phyloP scores from a whole-genome alignment of 2,888 invertebrate species.

The Polyommatus iphigenia region DNA sequence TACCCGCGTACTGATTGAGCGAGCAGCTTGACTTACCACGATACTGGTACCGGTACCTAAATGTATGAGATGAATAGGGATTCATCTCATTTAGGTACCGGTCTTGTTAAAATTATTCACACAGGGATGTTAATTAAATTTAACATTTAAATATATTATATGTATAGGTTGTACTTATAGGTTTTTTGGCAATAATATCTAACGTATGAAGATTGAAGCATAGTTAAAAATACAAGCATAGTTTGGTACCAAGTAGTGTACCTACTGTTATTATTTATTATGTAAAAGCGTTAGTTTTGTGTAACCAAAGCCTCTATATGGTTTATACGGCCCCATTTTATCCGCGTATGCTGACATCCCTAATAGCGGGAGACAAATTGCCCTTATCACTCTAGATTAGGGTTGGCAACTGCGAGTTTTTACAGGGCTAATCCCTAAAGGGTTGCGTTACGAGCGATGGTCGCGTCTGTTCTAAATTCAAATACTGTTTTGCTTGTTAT shows the following conservation, averaged over 20 bases:
- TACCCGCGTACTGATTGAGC: too few species aligned
- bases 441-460: conserved; percentile 7
- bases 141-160: too few species aligned
- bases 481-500: background rate
- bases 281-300: background rate
- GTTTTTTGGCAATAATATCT: too few species aligned
- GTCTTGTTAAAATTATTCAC: too few species aligned
- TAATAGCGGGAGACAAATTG: conserved; percentile 44
- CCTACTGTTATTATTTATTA: background rate
- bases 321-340: background rate
- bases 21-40: too few species aligned
- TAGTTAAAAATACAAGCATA: too few species aligned
- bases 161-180: too few species aligned
- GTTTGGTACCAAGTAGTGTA: too few species aligned
- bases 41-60: too few species aligned
- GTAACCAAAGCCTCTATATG: background rate
- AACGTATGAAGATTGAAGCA: background rate
- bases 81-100: too few species aligned
- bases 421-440: conserved; percentile 5
- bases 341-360: conserved; percentile 34
- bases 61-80: too few species aligned
- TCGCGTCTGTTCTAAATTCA: background rate
- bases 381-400: conserved; percentile 44
- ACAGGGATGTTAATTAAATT: too few species aligned
- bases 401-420: conserved; percentile 30